A percentile compares a stretch with the other conserved stretches of the same genome.
Conservation (phyloP, 2,888 invertebrate species). For the Diploptera punctata region DNA sequence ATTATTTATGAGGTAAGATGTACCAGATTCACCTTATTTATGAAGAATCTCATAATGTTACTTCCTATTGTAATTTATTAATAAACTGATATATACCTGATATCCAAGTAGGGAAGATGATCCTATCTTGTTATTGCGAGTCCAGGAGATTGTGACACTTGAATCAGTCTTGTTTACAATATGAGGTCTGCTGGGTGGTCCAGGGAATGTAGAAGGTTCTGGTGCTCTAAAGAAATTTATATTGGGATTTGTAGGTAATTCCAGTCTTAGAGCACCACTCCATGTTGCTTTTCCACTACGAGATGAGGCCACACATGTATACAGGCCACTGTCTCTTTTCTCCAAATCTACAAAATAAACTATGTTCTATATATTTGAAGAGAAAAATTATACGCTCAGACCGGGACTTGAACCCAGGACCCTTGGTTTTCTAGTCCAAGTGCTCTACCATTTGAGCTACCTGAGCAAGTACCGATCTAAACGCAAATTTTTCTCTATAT, state of each 20-base stretch:
- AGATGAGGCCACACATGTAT: conserved; percentile 84
- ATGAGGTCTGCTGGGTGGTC: conserved; percentile 82
- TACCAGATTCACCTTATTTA: no score
- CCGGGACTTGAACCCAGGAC: no score
- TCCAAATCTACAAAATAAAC: conserved; percentile 52
- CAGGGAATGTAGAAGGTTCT: conserved; percentile 81
- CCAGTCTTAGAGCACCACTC: conserved; percentile 79
- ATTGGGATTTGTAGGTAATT: conserved; percentile 80
- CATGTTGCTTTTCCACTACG: conserved; percentile 89
- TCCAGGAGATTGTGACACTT: conserved; percentile 83
- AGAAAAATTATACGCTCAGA: no score
- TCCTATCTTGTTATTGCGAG: conserved; percentile 82
- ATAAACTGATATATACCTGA: conserved; percentile 63
- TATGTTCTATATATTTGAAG: no score
- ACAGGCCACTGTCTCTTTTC: conserved; percentile 69
- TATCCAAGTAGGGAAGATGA: conserved; percentile 85
- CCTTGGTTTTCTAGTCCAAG: no score
- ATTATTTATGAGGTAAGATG: no score
- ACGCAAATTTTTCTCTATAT: no score
- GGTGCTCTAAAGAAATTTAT: conserved; percentile 82
- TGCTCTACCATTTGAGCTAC: no score
- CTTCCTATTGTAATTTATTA: no score
- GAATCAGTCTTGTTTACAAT: conserved; percentile 76
- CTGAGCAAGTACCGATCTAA: no score
- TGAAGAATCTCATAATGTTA: no score